phyloP scores from a whole-genome alignment of 2,113 vertebrate species.

The Callocephalon fimbriatum region DNA sequence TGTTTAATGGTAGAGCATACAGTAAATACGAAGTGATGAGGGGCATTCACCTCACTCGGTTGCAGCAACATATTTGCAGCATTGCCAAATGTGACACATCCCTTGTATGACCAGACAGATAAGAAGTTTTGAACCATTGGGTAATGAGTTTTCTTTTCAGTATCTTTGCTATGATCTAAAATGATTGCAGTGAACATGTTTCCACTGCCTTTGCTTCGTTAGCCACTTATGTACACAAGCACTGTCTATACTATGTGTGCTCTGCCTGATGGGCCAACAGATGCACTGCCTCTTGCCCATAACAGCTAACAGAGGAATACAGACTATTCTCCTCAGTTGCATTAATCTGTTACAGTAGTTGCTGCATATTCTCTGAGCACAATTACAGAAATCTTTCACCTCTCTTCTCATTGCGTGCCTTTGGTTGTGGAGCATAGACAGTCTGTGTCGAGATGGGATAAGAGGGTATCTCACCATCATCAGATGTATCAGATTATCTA shows the following conservation, averaged over 20 bases:
- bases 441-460: background rate
- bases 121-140: background rate
- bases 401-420: background rate
- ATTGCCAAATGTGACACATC: background rate
- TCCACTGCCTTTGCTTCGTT: background rate
- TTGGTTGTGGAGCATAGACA: background rate
- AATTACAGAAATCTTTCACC: background rate
- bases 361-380: background rate
- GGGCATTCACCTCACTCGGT: background rate
- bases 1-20: background rate
- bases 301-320: background rate
- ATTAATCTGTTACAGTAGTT: background rate
- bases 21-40: background rate
- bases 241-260: background rate
- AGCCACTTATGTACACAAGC: background rate
- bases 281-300: background rate
- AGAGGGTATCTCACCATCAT: background rate
- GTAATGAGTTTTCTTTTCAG: background rate
- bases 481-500: background rate
- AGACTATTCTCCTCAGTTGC: rapidly evolving
- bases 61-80: background rate
- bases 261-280: background rate
- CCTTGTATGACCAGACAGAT: background rate
- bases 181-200: background rate
- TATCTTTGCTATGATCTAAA: background rate